Evolutionary conservation across 1,140 invertebrate species (phyloP), one percentile per base, ranked within the genome.

Genomic region (Drosophila sechellia): DNA sequence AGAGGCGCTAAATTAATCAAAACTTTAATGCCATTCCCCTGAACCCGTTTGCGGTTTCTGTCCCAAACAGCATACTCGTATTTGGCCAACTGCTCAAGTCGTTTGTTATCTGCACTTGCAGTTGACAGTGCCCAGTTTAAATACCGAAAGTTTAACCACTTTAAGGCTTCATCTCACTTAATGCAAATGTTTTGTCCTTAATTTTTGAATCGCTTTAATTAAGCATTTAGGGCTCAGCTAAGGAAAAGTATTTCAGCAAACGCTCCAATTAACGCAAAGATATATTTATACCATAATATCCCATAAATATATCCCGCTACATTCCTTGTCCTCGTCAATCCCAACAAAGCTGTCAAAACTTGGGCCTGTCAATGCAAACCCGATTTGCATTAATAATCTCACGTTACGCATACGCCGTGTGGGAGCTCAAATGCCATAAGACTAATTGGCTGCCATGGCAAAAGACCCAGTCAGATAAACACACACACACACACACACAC

Each of bases 371-470:
- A 76, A 77, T 73, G 64, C 71, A 68, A 76, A 75, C 64, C 71
- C 64, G 73, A 84, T 85, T 80, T 84, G 77, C 58, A 77, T 81
- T 80, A 86, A 77, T 85, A 57, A 80, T 64, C 45, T 35, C 64
- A 60, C 55, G 76, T 86, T 85, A 85, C 57, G 69, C 59, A 86
- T 81, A 81, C 81, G 77, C 63, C 61, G 15, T 73, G 73, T 69
- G 58, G 48, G 31, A 65, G 60, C 76, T 68, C 46, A 56, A 68
- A 79, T 48, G 81, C 68, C 73, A 85, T 81, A 78, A 66, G 73
- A 76, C 79, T 89, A 87, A 83, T 83, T 84, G 79, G 77, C 60
- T 73, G 61, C 34, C 48, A 76, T 46, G 78, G 60, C 66, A 55
- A 50, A 66, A 37, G 54, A 49, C 39, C 40, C 22, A 55, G 52